These are phyloP conservation scores for Rhodophaea formosa DNA, from an alignment of 2,888 invertebrate genomes.

Conservation along the genomic window DNA sequence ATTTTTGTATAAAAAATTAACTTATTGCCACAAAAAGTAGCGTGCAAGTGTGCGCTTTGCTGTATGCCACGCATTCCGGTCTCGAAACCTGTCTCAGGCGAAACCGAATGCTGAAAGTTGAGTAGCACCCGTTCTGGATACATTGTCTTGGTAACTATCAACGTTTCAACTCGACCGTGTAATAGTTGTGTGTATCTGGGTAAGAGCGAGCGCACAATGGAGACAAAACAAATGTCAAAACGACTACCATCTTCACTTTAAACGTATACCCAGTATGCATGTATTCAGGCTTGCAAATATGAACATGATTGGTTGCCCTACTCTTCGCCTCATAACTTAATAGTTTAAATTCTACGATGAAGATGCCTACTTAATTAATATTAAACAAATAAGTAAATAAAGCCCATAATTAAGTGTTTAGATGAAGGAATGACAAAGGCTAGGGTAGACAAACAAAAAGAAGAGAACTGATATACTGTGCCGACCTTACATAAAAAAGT, in stretches of 20 bases:
- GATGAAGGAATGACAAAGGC: too few relatives aligned
- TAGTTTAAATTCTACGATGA: too few relatives aligned
- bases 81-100: conserved; percentile 61
- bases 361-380: too few relatives aligned
- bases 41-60: conserved; percentile 73
- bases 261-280: not conserved
- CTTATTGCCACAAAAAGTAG: conserved; percentile 74
- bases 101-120: conserved; percentile 58
- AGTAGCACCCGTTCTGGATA: conserved; percentile 45
- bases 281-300: not conserved
- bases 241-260: conserved; percentile 7
- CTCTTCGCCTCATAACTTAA: too few relatives aligned
- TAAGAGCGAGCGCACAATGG: conserved; percentile 25
- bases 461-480: too few relatives aligned
- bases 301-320: too few relatives aligned
- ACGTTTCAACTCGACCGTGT: conserved; percentile 63
- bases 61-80: conserved; percentile 60
- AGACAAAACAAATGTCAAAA: conserved; percentile 22
- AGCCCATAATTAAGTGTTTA: too few relatives aligned
- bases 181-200: conserved; percentile 62
- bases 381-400: too few relatives aligned
- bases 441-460: too few relatives aligned
- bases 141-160: conserved; percentile 53
- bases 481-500: too few relatives aligned
- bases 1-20: conserved; percentile 67